phyloP scores from a whole-genome alignment of 2,113 vertebrate species.

The Takifugu flavidus region DNA sequence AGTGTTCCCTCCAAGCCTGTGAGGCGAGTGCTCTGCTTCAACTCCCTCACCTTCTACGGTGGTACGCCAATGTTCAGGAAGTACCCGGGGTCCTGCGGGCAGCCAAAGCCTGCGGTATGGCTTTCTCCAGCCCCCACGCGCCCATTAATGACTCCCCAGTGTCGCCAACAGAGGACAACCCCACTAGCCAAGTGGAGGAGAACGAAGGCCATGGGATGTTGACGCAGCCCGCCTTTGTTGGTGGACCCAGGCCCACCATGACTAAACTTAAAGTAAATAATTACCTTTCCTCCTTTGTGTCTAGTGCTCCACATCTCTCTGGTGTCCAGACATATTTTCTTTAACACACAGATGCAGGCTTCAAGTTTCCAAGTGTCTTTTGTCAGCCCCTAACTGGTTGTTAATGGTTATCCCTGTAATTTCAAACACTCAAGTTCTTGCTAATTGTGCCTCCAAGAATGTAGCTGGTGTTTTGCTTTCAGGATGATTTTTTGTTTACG shows the following conservation, averaged over 20 bases:
- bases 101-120: conserved; percentile 81
- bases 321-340: conserved; percentile 15
- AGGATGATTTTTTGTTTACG: conserved; percentile 4
- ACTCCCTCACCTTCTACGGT: conserved; percentile 82
- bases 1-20: conserved; percentile 77
- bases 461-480: conserved; percentile 32
- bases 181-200: conserved; percentile 31
- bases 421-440: conserved; percentile 37
- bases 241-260: conserved; percentile 94
- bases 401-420: conserved; percentile 55
- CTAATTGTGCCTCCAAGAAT: conserved; percentile 34
- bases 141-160: conserved; percentile 8
- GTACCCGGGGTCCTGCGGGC: conserved; percentile 82
- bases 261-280: conserved; percentile 88
- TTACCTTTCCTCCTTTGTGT: conserved; percentile 27
- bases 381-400: conserved; percentile 45
- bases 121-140: conserved; percentile 64
- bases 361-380: conserved; percentile 20
- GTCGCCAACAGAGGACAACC: neutral
- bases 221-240: conserved; percentile 78
- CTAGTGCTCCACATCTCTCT: conserved; percentile 17
- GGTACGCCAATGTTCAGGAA: conserved; percentile 86
- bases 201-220: conserved; percentile 53
- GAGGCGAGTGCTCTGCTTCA: conserved; percentile 57
- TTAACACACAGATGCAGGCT: neutral